Conservation (phyloP, 2,797 vertebrate genomes). For the Helicolenus hilgendorfi region DNA sequence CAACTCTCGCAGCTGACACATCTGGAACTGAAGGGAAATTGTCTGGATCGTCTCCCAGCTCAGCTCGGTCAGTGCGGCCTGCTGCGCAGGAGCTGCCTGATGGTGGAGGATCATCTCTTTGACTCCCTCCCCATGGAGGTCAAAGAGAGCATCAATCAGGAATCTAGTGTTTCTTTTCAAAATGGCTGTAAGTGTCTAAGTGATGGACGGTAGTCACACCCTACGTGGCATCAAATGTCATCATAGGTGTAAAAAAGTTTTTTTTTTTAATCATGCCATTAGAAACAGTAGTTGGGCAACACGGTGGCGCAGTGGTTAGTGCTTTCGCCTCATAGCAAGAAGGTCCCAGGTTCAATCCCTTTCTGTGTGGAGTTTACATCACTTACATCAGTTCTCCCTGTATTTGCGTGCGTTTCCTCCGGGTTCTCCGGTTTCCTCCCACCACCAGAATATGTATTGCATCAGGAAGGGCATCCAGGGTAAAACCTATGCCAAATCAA, state of each 20-base stretch:
- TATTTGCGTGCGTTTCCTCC: too few relatives aligned
- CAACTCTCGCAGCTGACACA: constrained; percentile 95
- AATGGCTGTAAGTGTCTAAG: constrained; percentile 91
- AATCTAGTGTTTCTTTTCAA: constrained; percentile 91
- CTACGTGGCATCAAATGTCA: neutral
- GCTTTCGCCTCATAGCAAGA: too few relatives aligned
- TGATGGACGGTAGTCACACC: constrained; percentile 67
- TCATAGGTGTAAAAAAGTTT: neutral
- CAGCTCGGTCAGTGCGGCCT: constrained; percentile 95
- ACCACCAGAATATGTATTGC: too few relatives aligned
- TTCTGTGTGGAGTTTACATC: too few relatives aligned
- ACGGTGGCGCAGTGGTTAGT: too few relatives aligned
- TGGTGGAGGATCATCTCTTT: constrained; percentile 98
- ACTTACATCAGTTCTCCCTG: too few relatives aligned
- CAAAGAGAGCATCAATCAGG: constrained; percentile 97
- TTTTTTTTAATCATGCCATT: constrained; percentile 11
- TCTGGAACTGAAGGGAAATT: constrained; percentile 98
- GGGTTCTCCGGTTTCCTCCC: too few relatives aligned
- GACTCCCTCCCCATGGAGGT: constrained; percentile 96
- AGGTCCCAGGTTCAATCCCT: too few relatives aligned
- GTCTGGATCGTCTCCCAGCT: constrained; percentile 95
- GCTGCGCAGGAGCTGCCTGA: constrained; percentile 94
- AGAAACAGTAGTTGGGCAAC: constrained; percentile 8
- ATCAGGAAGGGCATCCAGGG: too few relatives aligned
- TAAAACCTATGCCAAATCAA: too few relatives aligned